These are phyloP conservation scores for zebrafish (Danio rerio) DNA, from an alignment of 2,113 vertebrate species.

Conservation along the genomic window DNA sequence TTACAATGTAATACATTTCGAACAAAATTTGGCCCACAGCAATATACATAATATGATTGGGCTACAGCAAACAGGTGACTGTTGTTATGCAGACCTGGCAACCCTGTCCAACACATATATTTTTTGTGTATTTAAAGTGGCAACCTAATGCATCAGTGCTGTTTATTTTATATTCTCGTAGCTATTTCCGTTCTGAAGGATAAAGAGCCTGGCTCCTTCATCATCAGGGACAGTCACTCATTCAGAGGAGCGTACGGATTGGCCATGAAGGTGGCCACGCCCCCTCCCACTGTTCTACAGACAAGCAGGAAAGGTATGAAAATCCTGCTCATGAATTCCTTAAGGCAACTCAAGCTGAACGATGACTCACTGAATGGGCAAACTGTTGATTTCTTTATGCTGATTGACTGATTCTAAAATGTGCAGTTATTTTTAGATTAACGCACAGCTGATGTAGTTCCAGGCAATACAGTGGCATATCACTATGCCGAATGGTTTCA, in stretches of 20 bases:
- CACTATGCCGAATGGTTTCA: too few relatives aligned
- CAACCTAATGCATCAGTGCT: background rate
- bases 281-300: constrained; percentile 87
- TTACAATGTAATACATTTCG: too few relatives aligned
- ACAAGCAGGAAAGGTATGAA: constrained; percentile 87
- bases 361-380: background rate
- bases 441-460: too few relatives aligned
- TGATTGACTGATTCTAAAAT: too few relatives aligned
- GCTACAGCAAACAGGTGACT: too few relatives aligned
- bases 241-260: constrained; percentile 94
- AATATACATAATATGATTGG: too few relatives aligned
- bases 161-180: constrained; percentile 61
- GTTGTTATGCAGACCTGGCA: too few relatives aligned
- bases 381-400: background rate
- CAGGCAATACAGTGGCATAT: too few relatives aligned
- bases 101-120: too few relatives aligned
- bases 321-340: background rate
- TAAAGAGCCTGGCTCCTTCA: constrained; percentile 90
- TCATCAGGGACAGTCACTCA: constrained; percentile 95
- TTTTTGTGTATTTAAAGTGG: too few relatives aligned
- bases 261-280: constrained; percentile 94
- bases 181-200: constrained; percentile 91
- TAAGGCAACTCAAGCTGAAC: background rate
- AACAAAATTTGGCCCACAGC: too few relatives aligned
- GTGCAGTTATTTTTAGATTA: too few relatives aligned